Conservation (phyloP, 2,888 invertebrate species). For the Brachycybe producta region DNA sequence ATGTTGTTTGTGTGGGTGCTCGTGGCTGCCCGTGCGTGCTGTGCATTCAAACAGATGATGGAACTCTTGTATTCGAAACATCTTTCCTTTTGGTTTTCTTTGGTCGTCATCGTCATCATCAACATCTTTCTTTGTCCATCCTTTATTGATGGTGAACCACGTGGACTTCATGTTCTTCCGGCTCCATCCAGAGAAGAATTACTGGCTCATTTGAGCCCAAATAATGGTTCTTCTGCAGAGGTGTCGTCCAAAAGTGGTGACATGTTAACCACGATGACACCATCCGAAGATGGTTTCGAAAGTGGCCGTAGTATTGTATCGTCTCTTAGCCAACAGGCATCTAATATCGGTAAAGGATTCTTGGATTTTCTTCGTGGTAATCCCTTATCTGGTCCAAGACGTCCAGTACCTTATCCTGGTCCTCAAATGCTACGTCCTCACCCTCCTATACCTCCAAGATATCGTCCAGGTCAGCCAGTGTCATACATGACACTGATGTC, state of each 20-base stretch:
- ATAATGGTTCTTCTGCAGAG: no score
- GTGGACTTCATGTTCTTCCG: slow-evolving; percentile 2
- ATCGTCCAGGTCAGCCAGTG: background rate
- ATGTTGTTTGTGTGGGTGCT: no score
- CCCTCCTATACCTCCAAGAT: background rate
- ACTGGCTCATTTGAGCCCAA: no score
- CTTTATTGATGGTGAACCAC: no score
- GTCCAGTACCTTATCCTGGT: background rate
- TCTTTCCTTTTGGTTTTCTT: no score
- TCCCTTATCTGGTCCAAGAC: background rate
- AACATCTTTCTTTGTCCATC: no score
- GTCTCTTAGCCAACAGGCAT: slow-evolving; percentile 9
- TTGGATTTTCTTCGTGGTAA: slow-evolving; percentile 8
- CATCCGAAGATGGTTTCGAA: slow-evolving; percentile 2
- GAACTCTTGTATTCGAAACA: no score
- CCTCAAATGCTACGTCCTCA: slow-evolving; percentile 4
- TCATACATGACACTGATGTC: background rate
- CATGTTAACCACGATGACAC: no score
- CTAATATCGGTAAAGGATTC: slow-evolving; percentile 11
- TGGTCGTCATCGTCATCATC: no score
- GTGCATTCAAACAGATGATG: no score
- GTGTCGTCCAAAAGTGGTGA: no score
- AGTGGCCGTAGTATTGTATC: slow-evolving; percentile 12
- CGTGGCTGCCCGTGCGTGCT: no score
- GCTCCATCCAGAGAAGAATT: background rate